Conservation (phyloP, 2,113 vertebrate species). For the Pogona vitticeps region DNA sequence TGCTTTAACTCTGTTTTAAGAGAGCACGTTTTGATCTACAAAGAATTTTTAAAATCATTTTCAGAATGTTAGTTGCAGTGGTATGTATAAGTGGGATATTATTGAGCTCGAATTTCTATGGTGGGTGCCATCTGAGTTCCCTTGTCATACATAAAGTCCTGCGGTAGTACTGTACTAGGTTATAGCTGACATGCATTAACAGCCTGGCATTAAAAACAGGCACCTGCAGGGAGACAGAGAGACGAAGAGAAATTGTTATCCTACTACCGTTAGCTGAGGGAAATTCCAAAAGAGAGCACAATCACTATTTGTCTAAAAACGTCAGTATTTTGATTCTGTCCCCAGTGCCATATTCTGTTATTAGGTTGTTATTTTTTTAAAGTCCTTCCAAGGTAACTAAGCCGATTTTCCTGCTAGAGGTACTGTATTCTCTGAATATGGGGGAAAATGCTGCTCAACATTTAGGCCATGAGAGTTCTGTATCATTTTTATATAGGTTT, state of each 20-base stretch:
- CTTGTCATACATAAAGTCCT: neutral
- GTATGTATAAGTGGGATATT: neutral
- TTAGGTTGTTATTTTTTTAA: too few relatives aligned
- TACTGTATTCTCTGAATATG: too few relatives aligned
- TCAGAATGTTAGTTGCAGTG: neutral
- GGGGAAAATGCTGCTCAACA: too few relatives aligned
- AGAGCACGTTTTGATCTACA: neutral
- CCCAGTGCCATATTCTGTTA: too few relatives aligned
- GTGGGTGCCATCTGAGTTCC: neutral
- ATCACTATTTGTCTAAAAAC: neutral
- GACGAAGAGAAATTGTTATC: neutral
- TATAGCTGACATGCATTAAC: neutral
- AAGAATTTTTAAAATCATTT: neutral
- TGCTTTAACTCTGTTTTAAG: neutral
- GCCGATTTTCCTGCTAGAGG: too few relatives aligned
- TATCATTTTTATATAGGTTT: too few relatives aligned
- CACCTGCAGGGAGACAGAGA: neutral
- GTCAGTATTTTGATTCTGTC: too few relatives aligned
- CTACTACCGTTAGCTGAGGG: neutral
- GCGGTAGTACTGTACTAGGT: neutral
- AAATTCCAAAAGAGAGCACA: neutral
- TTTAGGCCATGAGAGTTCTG: too few relatives aligned
- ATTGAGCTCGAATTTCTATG: neutral
- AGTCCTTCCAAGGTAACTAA: too few relatives aligned
- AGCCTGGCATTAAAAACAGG: too few relatives aligned